Evolutionary conservation across 2,113 vertebrate species (phyloP).

Genomic region (Chunga burmeisteri): DNA sequence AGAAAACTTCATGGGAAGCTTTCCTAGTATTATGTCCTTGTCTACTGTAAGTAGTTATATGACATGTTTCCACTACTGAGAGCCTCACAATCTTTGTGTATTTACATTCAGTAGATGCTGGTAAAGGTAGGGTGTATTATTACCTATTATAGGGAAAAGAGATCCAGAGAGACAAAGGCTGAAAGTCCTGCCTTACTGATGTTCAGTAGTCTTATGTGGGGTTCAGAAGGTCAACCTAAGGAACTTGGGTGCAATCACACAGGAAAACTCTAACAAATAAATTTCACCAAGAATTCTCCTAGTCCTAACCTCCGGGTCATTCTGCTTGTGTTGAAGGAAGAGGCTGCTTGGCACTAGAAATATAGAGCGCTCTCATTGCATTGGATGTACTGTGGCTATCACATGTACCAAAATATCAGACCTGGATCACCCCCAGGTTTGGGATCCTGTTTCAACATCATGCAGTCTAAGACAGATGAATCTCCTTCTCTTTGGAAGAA

Average conservation of each 20-base stretch:
- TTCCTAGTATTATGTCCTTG: neutral
- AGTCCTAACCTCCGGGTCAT: neutral
- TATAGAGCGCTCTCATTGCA: neutral
- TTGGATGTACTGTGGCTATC: neutral
- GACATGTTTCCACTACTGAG: neutral
- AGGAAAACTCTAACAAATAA: neutral
- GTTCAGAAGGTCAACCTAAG: neutral
- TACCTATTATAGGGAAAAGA: neutral
- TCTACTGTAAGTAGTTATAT: neutral
- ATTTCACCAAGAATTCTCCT: neutral
- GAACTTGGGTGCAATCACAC: neutral
- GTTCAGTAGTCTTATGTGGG: neutral
- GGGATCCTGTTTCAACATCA: neutral
- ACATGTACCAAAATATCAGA: fast-evolving
- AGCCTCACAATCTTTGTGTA: neutral
- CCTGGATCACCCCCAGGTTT: neutral
- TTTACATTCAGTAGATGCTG: neutral
- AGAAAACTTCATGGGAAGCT: neutral
- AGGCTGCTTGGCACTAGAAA: neutral
- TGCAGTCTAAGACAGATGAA: neutral
- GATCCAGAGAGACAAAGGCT: neutral
- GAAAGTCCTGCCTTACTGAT: neutral
- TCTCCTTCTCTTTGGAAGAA: neutral
- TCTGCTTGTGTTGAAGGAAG: neutral
- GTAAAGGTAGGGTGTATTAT: neutral